Conservation (phyloP, 35 echinoderm and acorn worm genomes). For the Eucidaris tribuloides region DNA sequence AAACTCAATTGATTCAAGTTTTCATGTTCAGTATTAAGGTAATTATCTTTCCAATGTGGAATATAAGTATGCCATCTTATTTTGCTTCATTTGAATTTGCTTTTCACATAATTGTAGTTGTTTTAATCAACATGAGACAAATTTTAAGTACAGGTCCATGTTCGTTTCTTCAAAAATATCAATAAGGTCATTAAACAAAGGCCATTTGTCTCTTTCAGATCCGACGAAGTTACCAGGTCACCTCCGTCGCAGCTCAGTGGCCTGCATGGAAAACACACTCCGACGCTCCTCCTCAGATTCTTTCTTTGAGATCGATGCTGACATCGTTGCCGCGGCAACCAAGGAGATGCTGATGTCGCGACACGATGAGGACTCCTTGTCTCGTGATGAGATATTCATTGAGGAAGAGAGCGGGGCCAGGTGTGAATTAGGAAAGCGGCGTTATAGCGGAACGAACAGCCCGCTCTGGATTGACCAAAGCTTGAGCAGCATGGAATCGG, state of each 20-base stretch:
- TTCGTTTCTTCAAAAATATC: too few relatives aligned
- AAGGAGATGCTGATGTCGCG: constrained; percentile 47
- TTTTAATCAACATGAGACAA: too few relatives aligned
- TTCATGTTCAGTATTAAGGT: too few relatives aligned
- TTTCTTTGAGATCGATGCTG: constrained; percentile 76
- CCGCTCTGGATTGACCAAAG: constrained; percentile 88
- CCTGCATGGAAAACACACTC: constrained; percentile 42
- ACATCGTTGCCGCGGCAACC: constrained; percentile 64
- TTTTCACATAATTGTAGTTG: too few relatives aligned
- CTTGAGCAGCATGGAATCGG: constrained; percentile 67
- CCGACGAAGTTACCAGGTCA: not conserved
- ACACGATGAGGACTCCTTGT: constrained; percentile 17
- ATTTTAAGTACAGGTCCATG: too few relatives aligned
- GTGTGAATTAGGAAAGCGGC: constrained; percentile 38
- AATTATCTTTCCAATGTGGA: too few relatives aligned
- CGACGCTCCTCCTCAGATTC: constrained; percentile 79
- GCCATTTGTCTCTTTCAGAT: constrained; percentile 10
- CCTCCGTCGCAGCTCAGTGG: constrained; percentile 57
- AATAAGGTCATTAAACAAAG: too few relatives aligned
- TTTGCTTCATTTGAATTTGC: too few relatives aligned
- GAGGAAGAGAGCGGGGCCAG: constrained; percentile 22
- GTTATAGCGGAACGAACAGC: constrained; percentile 36
- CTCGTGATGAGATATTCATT: constrained; percentile 26
- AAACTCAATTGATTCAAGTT: too few relatives aligned
- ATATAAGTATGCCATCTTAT: too few relatives aligned